Evolutionary conservation across 1,140 invertebrate genomes (phyloP).

Genomic region (Planococcus citri): DNA sequence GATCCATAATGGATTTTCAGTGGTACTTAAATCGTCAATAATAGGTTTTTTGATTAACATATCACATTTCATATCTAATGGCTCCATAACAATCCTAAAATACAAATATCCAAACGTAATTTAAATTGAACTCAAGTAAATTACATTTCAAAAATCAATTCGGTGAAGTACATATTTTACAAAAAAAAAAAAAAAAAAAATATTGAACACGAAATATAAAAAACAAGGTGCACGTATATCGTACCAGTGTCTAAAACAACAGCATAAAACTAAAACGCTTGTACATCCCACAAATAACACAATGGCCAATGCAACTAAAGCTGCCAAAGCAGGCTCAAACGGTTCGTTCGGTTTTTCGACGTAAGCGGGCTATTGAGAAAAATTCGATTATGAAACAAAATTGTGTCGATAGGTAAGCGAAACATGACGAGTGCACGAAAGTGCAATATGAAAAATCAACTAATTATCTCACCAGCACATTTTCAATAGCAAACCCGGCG

Average conservation of each 20-base stretch:
- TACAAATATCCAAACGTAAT: neutral
- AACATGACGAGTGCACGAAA: neutral
- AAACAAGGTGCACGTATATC: constrained; percentile 28
- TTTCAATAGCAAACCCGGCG: constrained; percentile 67
- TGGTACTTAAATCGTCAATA: constrained; percentile 70
- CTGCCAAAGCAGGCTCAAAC: constrained; percentile 73
- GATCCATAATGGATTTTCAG: constrained; percentile 85
- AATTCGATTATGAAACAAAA: constrained; percentile 16
- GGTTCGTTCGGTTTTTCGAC: constrained; percentile 36
- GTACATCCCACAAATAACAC: constrained; percentile 75
- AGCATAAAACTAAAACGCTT: constrained; percentile 75
- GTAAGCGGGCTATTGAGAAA: constrained; percentile 38
- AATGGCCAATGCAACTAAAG: constrained; percentile 69
- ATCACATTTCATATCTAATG: constrained; percentile 55
- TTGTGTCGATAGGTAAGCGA: neutral
- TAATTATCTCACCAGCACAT: constrained; percentile 47
- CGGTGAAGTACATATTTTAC: too few species aligned
- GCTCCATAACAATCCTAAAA: constrained; percentile 44
- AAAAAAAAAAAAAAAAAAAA: constrained; percentile 9
- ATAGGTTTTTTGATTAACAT: constrained; percentile 69
- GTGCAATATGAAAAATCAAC: neutral
- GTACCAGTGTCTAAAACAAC: constrained; percentile 74
- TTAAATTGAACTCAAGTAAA: too few species aligned
- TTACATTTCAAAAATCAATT: too few species aligned
- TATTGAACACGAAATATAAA: too few species aligned